Base-by-base conservation (phyloP, 2,797 vertebrate genomes). In the Tympanoctomys barrerae region DNA sequence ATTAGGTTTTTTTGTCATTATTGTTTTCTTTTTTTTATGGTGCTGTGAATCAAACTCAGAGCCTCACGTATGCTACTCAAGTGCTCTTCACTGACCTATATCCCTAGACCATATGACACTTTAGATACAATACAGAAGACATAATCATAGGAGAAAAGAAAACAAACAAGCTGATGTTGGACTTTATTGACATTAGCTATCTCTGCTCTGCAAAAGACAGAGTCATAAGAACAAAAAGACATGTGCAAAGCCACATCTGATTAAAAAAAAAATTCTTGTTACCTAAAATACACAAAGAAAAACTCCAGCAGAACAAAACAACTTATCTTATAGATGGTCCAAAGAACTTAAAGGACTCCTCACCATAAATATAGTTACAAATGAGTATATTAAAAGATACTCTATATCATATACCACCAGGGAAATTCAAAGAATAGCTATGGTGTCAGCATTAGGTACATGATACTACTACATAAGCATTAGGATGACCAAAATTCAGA, bases 341-440 rank as follows among this genome's bases (percentile, higher is more conserved):
- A 78, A 28, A 28, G 21, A 92, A 31, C 8, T 84, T 84, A n/a
- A 36, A 28, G 42, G 52, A 61, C 39, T 64, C 57, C 22, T 52
- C 4, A 42, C 10, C 33, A 64, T 64, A 89, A 31, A 59, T 59
- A 75, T 13, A 39, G 42, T 52, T 80, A 31, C 24, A 42, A 39
- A 42, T 14, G 73, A 90, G 6, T 19, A 13, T 64, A 46, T 57
- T 31, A 46, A 91, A 79, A 57, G 22, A 73, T 24, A n/a, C 7
- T 57, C 1, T 21, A 7, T 10, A 26, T 18, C 5, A 22, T 70
- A 11, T 7, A 3, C 64, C 46, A 64, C 1, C 16, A 5, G 0
- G 13, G 6, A 85, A 54, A 49, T 36, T 31, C 12, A 81, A 81
- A 42, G 26, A 81, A 13, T 36, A 68, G 2, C 31, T 78, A 24